Percentiles rank a stretch among this genome's conserved stretches.
Conservation (phyloP, 2,797 vertebrate genomes). For the Sandelia bainsii region DNA sequence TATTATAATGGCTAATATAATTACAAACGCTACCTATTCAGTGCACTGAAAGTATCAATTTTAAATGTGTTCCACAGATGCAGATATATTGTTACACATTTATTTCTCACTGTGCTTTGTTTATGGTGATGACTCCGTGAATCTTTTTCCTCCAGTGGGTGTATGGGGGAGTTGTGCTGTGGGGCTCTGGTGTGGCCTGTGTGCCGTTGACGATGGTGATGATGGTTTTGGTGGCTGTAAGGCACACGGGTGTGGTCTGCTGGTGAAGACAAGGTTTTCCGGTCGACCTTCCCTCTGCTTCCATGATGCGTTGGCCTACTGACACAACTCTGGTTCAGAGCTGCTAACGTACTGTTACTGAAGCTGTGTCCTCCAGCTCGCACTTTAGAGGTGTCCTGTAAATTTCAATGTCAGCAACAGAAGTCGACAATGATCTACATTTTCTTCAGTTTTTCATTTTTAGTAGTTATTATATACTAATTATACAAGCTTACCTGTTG, state of each 20-base stretch:
- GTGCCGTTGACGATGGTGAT: conserved; percentile 80
- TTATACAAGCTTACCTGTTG: conserved; percentile 82
- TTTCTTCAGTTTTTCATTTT: neutral
- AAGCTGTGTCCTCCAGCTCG: conserved; percentile 73
- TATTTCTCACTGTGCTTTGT: conserved; percentile 82
- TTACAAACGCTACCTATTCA: neutral
- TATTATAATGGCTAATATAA: neutral
- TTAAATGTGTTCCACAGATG: neutral
- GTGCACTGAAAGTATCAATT: neutral
- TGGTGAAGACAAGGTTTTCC: conserved; percentile 88
- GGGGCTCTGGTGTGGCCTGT: conserved; percentile 71
- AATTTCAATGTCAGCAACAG: neutral
- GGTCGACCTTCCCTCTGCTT: conserved; percentile 77
- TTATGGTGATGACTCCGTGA: conserved; percentile 77
- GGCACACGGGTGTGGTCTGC: conserved; percentile 94
- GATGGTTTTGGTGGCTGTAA: conserved; percentile 90
- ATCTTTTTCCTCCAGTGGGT: conserved; percentile 75
- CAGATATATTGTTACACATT: neutral
- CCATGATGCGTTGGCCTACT: conserved; percentile 68
- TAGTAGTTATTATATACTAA: too few species aligned
- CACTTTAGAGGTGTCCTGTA: conserved; percentile 81
- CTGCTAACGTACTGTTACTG: conserved; percentile 65
- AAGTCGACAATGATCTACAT: neutral
- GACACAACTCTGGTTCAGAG: conserved; percentile 57
- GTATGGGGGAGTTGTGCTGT: conserved; percentile 76